Percentiles rank a stretch among this genome's conserved stretches.
phyloP scores from a whole-genome alignment of 2,888 invertebrate species.

The Rhagophthalmus giganteus region DNA sequence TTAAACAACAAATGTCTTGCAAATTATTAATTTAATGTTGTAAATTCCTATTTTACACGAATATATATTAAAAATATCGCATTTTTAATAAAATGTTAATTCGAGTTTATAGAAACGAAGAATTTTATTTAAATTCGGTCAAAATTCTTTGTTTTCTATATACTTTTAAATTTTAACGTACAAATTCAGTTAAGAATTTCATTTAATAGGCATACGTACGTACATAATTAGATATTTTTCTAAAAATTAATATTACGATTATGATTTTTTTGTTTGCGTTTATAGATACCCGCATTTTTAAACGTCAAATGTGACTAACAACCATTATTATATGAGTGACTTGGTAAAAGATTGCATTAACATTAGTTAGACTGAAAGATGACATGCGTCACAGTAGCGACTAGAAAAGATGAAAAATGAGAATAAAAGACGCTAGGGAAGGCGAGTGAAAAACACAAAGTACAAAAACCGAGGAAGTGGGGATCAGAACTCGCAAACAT shows the following conservation, averaged over 20 bases:
- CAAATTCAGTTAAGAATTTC: no score
- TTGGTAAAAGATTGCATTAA: constrained; percentile 39
- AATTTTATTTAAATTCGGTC: no score
- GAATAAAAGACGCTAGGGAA: constrained; percentile 47
- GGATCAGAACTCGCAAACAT: constrained; percentile 51
- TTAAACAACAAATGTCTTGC: no score
- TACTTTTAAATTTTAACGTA: no score
- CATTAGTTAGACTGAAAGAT: constrained; percentile 54
- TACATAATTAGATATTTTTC: no score
- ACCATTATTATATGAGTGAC: constrained; percentile 28
- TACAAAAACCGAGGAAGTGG: constrained; percentile 46
- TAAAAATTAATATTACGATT: constrained; percentile 6
- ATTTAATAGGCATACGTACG: no score
- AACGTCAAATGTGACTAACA: constrained; percentile 23
- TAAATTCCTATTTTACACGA: no score
- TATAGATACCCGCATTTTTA: constrained; percentile 19
- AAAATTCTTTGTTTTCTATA: no score
- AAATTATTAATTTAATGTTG: no score
- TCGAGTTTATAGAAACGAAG: no score
- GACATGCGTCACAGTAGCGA: constrained; percentile 56
- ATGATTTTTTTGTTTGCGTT: not conserved
- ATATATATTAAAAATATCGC: no score
- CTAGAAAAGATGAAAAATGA: constrained; percentile 57
- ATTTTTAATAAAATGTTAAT: not conserved
- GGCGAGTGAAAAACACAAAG: constrained; percentile 48